Base-by-base conservation (phyloP, 1,140 invertebrate species). In the Lucilia sericata region DNA sequence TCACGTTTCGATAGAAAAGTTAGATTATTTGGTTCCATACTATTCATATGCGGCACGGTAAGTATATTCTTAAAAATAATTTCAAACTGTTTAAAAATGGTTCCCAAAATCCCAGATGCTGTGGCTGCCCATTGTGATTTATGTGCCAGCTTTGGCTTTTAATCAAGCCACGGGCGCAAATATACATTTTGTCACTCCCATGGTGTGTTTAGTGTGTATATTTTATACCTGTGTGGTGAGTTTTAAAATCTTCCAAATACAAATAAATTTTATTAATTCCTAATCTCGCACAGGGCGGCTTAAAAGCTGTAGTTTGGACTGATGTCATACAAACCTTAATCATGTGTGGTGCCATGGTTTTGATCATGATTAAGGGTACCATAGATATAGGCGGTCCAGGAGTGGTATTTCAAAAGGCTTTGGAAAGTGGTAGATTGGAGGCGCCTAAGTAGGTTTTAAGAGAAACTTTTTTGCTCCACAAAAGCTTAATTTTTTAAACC, bases 281-380 rank as follows among this genome's bases (percentile, higher is more conserved):
- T 21, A 3, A 49, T 14, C n/a, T 76, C 14, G 14, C 55, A 34
- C n/a, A 97, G 96, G 97, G 97, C 85, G 97, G 97, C 13, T 93
- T 99, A 74, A 97, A 97, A 92, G 97, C 97, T 7, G 97, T 98
- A 0, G 96, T 99, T 17, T 97, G 96, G 97, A 98, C 97, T 0
- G 97, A 99, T 91, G 95, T 96, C 2, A 95, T 98, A 84, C 97
- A 98, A 91, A 94, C 95, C 0, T 88, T 96, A 9, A 92, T 98
- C 0, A 98, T 98, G 95, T 95, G 96, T 74, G 94, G 94, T 0
- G 95, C 97, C 5, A 95, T 98, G 92, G 86, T 98, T 0, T 91
- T 97, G 80, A 94, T 98, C 8, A 91, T 95, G 0, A 91, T 97
- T 8, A 96, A 96, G 91, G 97, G 97, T 5, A 95, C 96, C 0